These are phyloP conservation scores for Heteromyza rotundicornis DNA, from an alignment of 2,888 invertebrate genomes.

Conservation along the genomic window DNA sequence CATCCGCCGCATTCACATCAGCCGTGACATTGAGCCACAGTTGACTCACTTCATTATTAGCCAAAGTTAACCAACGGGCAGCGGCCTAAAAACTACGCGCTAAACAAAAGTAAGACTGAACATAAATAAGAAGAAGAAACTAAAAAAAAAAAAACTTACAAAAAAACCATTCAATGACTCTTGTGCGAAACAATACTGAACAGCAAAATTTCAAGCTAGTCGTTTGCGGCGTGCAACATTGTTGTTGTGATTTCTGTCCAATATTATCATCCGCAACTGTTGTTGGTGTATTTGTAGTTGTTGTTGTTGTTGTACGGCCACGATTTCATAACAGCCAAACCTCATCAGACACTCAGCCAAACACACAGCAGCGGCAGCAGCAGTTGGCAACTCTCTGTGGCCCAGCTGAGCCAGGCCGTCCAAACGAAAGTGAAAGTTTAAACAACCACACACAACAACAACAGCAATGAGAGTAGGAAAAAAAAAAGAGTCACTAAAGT, in stretches of 20 bases:
- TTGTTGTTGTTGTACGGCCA: background rate
- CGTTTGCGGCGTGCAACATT: constrained; percentile 5
- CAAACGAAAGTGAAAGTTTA: constrained; percentile 45
- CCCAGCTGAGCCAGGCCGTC: constrained; percentile 21
- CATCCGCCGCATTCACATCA: constrained; percentile 5
- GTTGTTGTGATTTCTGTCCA: constrained; percentile 24
- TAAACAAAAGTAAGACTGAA: constrained; percentile 7
- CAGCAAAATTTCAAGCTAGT: background rate
- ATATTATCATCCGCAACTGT: background rate
- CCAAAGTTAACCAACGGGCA: constrained; percentile 31
- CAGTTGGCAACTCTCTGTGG: constrained; percentile 16
- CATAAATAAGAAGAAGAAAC: constrained; percentile 22
- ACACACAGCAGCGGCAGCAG: background rate
- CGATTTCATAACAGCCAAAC: constrained; percentile 20
- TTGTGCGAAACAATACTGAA: constrained; percentile 13
- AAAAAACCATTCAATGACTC: constrained; percentile 45
- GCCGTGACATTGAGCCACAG: constrained; percentile 48
- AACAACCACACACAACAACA: no score
- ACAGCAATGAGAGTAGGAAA: no score
- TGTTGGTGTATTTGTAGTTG: background rate
- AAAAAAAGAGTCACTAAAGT: no score
- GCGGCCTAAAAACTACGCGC: constrained; percentile 40
- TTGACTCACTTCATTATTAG: constrained; percentile 18
- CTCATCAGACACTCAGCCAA: no score
- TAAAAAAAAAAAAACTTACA: no score